Conservation (phyloP, 1,140 invertebrate species). For the Zaprionus ornatus region DNA sequence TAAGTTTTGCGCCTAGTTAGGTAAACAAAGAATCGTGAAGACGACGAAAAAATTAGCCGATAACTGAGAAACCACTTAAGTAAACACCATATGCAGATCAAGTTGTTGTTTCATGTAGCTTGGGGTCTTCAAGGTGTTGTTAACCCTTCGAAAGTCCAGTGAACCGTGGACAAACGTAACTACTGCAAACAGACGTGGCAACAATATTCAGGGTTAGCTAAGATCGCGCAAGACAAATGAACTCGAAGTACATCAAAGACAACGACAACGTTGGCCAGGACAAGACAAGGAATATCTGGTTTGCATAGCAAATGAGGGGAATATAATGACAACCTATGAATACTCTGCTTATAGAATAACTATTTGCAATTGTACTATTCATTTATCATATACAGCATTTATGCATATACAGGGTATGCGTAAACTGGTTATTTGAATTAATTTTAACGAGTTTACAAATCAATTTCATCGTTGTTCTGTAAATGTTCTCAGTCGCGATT, state of each 20-base stretch:
- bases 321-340: not conserved
- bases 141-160: slow-evolving; percentile 45
- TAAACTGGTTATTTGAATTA: not conserved
- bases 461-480: slow-evolving; percentile 41
- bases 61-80: slow-evolving; percentile 11
- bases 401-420: not conserved
- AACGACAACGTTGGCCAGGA: slow-evolving; percentile 45
- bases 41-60: not conserved
- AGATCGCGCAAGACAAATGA: slow-evolving; percentile 49
- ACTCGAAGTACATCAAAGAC: slow-evolving; percentile 57
- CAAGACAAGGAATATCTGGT: slow-evolving; percentile 26
- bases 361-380: no score
- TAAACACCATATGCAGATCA: slow-evolving; percentile 4
- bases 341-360: not conserved
- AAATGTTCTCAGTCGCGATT: slow-evolving; percentile 38
- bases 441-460: slow-evolving; percentile 34
- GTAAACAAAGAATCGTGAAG: not conserved
- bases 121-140: slow-evolving; percentile 22
- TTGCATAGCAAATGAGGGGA: slow-evolving; percentile 37
- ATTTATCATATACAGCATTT: not conserved
- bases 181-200: slow-evolving; percentile 32
- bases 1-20: slow-evolving; percentile 35
- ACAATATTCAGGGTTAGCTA: slow-evolving; percentile 56
- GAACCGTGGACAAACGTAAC: slow-evolving; percentile 54
- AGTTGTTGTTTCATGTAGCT: slow-evolving; percentile 6